Evolutionary conservation across 2,888 invertebrate genomes (phyloP), one percentile per base, ranked within the genome.

Genomic region (Salticus scenicus): DNA sequence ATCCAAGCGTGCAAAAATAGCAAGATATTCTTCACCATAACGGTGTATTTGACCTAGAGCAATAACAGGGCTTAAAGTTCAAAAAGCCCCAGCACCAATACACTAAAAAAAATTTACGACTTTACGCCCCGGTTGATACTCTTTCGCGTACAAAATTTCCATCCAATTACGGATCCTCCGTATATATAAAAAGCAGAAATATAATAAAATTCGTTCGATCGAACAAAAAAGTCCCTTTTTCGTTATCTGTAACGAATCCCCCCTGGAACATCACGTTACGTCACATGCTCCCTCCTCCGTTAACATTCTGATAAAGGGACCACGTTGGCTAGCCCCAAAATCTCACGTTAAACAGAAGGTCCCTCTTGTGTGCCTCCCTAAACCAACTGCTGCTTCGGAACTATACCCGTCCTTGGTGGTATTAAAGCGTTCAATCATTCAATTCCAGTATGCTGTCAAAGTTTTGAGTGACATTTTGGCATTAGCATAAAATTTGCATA

Each of bases 401-500:
- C 47, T 12, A n/a, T 2, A 47, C 2, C n/a, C n/a, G 2, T 47
- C 47, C 47, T n/a, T 4, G 37, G 4, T 12, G 7, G 17, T 47
- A 47, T 47, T 47, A 47, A 14, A 47, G 57, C 12, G 57, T 57
- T 57, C 57, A 57, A 57, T 57, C 57, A 57, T 57, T 57, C 57
- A 24, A 57, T 57, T 57, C 57, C 57, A 24, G 20, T n/a, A 20
- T 12, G 7, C 57, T 57, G 57, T 57, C 57, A 57, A n/a, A 12
- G 57, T 24, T 57, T 57, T 57, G 57, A 57, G 24, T 57, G 57
- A 57, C 57, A 24, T 12, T 1, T 4, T 2, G 24, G 24, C 24
- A 57, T 57, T 57, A 57, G 57, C 57, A 57, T 57, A 57, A 57
- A 57, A 57, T 57, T 57, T 24, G 57, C 57, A 57, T 57, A 24